Evolutionary conservation across 2,888 invertebrate genomes (phyloP).

Genomic region (Conistra vaccinii): DNA sequence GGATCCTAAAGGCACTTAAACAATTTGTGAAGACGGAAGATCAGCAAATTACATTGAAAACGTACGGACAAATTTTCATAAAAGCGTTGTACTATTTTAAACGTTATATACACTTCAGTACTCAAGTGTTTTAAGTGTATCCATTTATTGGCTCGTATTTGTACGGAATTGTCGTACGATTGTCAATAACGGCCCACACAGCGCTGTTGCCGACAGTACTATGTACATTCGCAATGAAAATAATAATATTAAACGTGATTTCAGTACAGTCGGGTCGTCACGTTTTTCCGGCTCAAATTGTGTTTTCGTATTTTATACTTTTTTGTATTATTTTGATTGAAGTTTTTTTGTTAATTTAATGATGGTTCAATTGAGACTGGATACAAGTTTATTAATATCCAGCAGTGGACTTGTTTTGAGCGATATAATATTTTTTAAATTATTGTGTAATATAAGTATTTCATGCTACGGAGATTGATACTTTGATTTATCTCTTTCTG

Average conservation of each 20-base stretch:
- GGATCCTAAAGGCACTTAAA: constrained; percentile 45
- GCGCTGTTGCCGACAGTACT: constrained; percentile 66
- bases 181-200: constrained; percentile 67
- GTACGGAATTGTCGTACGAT: constrained; percentile 55
- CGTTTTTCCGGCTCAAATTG: constrained; percentile 52
- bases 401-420: not conserved
- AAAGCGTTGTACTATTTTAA: constrained; percentile 39
- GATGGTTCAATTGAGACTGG: not conserved
- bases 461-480: too few relatives aligned
- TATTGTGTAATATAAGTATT: too few relatives aligned
- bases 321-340: constrained; percentile 6
- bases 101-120: constrained; percentile 30
- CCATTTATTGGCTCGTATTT: constrained; percentile 56
- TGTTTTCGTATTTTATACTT: constrained; percentile 33
- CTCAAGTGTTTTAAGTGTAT: constrained; percentile 45
- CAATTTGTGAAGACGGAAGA: constrained; percentile 48
- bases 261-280: constrained; percentile 48
- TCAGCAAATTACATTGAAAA: constrained; percentile 42
- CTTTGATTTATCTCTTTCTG: too few relatives aligned
- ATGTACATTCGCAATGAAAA: constrained; percentile 61
- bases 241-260: constrained; percentile 69
- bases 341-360: constrained; percentile 2
- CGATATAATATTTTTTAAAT: not conserved
- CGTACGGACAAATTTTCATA: constrained; percentile 26
- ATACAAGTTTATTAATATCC: not conserved